These are phyloP conservation scores for Dipus sagitta DNA, from an alignment of 2,797 vertebrate genomes.

Conservation along the genomic window DNA sequence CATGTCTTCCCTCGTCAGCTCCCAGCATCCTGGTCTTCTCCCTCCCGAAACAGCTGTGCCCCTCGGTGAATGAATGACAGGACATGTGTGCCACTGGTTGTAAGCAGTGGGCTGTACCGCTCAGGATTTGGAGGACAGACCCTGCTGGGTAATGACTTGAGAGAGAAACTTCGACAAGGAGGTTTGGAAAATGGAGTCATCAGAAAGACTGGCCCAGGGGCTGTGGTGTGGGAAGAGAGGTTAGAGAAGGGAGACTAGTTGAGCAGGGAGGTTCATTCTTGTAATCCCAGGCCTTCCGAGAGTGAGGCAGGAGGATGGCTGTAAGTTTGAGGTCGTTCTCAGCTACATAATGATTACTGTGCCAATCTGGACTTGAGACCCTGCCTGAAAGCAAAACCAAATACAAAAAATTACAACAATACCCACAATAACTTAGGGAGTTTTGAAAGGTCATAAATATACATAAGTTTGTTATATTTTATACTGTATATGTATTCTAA, in stretches of 20 bases:
- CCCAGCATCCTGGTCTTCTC: neutral
- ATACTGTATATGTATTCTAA: neutral
- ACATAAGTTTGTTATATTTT: too few species aligned
- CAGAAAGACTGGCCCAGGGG: neutral
- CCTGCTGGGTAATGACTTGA: slow-evolving; percentile 36
- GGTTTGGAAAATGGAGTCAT: neutral
- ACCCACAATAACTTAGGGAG: neutral
- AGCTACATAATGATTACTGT: neutral
- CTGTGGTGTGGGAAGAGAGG: slow-evolving; percentile 47
- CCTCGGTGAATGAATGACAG: neutral
- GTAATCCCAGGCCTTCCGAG: neutral
- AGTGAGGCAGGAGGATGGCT: neutral
- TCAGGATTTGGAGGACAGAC: neutral
- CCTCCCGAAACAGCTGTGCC: neutral
- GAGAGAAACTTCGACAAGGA: slow-evolving; percentile 55
- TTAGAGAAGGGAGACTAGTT: slow-evolving; percentile 23
- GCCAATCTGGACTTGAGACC: neutral
- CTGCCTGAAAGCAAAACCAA: neutral
- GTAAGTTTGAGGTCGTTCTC: neutral
- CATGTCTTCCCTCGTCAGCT: neutral
- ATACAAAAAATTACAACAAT: neutral
- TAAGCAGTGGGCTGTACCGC: neutral
- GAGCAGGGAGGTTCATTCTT: neutral
- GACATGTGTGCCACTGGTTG: neutral
- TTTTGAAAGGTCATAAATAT: slow-evolving; percentile 14